phyloP scores from a whole-genome alignment of 2,113 vertebrate genomes.

The Bostrychus sinensis region DNA sequence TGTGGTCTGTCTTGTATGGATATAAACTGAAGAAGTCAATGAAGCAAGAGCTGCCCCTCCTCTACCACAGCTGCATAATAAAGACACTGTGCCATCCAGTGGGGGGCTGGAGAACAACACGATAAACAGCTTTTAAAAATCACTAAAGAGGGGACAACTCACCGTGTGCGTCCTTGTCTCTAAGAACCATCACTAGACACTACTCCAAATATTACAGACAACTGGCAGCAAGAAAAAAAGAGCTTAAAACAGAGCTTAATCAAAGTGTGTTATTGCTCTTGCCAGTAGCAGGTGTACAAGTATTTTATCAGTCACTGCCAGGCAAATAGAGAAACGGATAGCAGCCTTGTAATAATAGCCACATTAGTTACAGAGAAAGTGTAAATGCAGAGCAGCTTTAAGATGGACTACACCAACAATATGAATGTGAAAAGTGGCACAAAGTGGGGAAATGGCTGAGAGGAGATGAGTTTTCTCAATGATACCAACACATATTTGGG shows the following conservation, averaged over 20 bases:
- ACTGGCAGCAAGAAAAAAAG: constrained; percentile 32
- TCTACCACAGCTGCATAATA: constrained; percentile 38
- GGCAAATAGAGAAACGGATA: background rate
- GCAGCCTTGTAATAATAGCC: constrained; percentile 4
- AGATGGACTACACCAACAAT: background rate
- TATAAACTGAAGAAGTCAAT: constrained; percentile 36
- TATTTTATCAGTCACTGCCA: constrained; percentile 1
- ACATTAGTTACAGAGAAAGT: constrained; percentile 3
- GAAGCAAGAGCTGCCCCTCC: constrained; percentile 41
- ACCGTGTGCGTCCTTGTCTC: constrained; percentile 37
- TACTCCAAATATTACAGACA: constrained; percentile 31
- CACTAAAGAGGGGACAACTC: constrained; percentile 26
- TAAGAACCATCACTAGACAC: constrained; percentile 50
- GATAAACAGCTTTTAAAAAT: background rate
- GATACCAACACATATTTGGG: too few species aligned
- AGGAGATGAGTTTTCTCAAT: too few species aligned
- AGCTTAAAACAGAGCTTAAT: constrained; percentile 28
- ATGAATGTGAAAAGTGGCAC: background rate
- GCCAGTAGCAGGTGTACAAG: background rate
- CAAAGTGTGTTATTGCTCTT: constrained; percentile 8
- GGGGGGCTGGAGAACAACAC: constrained; percentile 39
- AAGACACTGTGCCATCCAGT: constrained; percentile 76
- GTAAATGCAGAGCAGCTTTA: background rate
- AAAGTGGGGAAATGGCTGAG: background rate
- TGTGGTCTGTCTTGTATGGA: constrained; percentile 39